Evolutionary conservation across 2,797 vertebrate species (phyloP).

Genomic region (Oophaga sylvatica): DNA sequence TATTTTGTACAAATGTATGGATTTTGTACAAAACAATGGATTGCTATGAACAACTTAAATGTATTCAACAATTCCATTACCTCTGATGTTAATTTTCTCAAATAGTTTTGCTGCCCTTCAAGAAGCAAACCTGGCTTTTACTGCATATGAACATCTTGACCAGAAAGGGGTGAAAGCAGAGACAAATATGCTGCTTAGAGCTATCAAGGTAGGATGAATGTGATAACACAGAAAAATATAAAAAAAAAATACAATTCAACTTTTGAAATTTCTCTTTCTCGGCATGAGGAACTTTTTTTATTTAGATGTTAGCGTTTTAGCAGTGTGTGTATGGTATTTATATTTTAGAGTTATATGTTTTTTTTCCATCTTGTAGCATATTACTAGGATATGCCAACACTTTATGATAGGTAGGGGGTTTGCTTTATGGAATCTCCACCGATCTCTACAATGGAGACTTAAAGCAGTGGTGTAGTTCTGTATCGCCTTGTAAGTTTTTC

Average conservation of each 20-base stretch:
- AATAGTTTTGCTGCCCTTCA: slow-evolving; percentile 54
- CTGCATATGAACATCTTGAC: slow-evolving; percentile 56
- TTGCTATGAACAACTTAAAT: slow-evolving; percentile 6
- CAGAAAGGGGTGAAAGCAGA: slow-evolving; percentile 53
- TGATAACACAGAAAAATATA: neutral
- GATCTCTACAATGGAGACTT: no score
- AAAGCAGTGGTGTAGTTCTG: no score
- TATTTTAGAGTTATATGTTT: no score
- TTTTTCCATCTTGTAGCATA: no score
- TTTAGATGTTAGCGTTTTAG: neutral
- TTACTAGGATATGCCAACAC: no score
- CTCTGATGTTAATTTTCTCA: slow-evolving; percentile 13
- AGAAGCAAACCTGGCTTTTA: slow-evolving; percentile 55
- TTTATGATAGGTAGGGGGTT: no score
- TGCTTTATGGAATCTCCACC: no score
- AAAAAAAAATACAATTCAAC: neutral
- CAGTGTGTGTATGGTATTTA: neutral
- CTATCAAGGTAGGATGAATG: slow-evolving; percentile 55
- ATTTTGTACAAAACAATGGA: neutral
- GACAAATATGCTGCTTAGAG: slow-evolving; percentile 42
- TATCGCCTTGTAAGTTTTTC: no score
- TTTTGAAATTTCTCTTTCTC: neutral
- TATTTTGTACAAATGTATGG: slow-evolving; percentile 6
- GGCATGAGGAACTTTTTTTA: neutral
- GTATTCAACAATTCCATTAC: neutral